Conservation (phyloP, 2,797 vertebrate species). For the Hypotaenidia okinawae region DNA sequence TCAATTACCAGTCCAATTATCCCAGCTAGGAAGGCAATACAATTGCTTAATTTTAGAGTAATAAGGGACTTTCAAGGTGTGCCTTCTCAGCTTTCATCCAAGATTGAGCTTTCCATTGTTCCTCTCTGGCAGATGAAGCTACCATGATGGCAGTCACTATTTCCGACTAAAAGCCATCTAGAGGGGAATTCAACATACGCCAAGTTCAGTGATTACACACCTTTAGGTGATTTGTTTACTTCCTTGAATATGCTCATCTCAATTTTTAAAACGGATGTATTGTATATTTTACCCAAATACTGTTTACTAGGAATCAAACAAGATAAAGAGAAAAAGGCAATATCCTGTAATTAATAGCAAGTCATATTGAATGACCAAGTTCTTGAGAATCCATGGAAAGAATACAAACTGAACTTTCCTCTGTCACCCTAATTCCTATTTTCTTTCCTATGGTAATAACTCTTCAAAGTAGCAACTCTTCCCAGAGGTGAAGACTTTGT, state of each 20-base stretch:
- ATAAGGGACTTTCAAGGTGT: slow-evolving; percentile 44
- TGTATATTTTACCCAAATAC: not conserved
- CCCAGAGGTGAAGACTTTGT: not conserved
- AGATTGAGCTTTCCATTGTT: not conserved
- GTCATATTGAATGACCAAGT: not conserved
- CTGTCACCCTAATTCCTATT: not conserved
- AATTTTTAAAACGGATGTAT: not conserved
- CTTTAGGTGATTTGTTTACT: not conserved
- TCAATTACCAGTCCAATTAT: slow-evolving; percentile 64
- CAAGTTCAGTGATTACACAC: not conserved
- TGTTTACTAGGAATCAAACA: not conserved
- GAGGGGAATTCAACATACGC: not conserved
- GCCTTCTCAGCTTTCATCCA: slow-evolving; percentile 23
- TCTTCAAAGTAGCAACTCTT: not conserved
- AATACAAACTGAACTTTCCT: not conserved
- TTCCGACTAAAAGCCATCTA: not conserved
- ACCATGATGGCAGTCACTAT: not conserved
- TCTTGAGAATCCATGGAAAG: not conserved
- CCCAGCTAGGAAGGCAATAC: slow-evolving; percentile 47
- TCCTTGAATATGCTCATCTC: not conserved
- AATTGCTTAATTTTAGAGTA: slow-evolving; percentile 56
- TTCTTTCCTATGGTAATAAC: not conserved
- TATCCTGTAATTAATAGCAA: not conserved
- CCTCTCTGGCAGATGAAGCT: not conserved
- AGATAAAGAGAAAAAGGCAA: not conserved